A percentile compares a stretch with the other conserved stretches of the same genome.
These are phyloP conservation scores for Ambastaia sidthimunki DNA, from an alignment of 2,797 vertebrate species.

Conservation along the genomic window DNA sequence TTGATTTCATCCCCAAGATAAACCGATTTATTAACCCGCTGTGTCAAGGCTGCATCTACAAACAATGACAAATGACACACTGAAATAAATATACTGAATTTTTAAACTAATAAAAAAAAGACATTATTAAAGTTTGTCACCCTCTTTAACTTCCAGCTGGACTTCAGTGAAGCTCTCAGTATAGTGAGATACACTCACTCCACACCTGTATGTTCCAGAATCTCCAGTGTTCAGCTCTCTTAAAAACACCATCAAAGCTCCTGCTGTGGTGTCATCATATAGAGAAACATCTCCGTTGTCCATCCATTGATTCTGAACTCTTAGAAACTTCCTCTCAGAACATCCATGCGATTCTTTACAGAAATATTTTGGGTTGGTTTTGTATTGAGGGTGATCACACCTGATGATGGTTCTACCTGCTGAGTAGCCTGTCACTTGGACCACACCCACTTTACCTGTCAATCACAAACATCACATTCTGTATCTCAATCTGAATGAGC, in stretches of 20 bases:
- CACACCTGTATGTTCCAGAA: conserved; percentile 40
- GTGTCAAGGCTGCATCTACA: not conserved
- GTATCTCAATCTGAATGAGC: not conserved
- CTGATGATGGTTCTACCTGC: conserved; percentile 6
- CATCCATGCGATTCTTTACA: conserved; percentile 35
- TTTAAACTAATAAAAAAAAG: no score
- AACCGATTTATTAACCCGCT: not conserved
- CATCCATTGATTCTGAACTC: conserved; percentile 11
- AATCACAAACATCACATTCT: conserved; percentile 1
- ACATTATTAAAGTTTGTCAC: conserved; percentile 3
- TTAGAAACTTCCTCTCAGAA: conserved; percentile 5
- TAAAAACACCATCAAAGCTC: conserved; percentile 32
- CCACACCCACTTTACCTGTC: conserved; percentile 17
- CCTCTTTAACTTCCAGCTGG: not conserved
- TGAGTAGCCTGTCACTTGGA: not conserved
- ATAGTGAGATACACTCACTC: conserved; percentile 26
- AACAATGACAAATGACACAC: not conserved
- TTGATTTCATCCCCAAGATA: conserved; percentile 4
- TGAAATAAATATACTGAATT: not conserved
- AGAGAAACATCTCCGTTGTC: conserved; percentile 22
- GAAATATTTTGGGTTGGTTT: conserved; percentile 6
- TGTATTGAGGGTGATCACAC: conserved; percentile 19
- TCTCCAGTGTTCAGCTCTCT: conserved; percentile 17
- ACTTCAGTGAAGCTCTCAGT: conserved; percentile 29
- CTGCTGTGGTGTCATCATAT: conserved; percentile 34